Conservation (phyloP, 2,113 vertebrate genomes). For the Electrona antarctica region DNA sequence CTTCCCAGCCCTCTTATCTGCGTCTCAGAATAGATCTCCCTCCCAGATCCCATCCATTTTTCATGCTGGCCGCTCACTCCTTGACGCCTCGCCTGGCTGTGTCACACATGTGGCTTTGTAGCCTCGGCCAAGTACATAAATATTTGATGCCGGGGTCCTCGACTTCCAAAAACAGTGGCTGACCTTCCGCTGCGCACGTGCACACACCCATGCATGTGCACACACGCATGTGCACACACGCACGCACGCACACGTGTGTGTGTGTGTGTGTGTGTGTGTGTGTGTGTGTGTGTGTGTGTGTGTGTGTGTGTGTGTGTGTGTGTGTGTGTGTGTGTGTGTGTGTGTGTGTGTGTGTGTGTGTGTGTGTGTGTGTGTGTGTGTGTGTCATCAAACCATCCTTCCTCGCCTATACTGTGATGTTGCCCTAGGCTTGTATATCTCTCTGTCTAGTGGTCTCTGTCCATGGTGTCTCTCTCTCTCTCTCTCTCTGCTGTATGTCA, state of each 20-base stretch:
- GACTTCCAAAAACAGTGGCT: conserved; percentile 28
- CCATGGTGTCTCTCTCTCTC: neutral
- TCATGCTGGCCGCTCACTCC: conserved; percentile 40
- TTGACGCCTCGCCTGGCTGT: conserved; percentile 25
- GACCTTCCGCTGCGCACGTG: neutral
- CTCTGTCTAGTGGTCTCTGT: conserved; percentile 2
- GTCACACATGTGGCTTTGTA: conserved; percentile 35
- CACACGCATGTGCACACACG: neutral
- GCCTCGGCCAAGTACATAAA: conserved; percentile 31
- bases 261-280: conserved; percentile 1
- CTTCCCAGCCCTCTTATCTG: conserved; percentile 43
- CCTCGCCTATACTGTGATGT: neutral
- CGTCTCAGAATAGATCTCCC: conserved; percentile 50
- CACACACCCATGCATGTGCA: conserved; percentile 13
- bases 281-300: neutral
- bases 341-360: conserved; percentile 19
- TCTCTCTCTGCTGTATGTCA: neutral
- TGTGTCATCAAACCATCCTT: neutral
- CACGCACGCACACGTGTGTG: neutral
- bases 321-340: conserved; percentile 5
- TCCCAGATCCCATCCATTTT: conserved; percentile 60
- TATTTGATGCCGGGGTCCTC: conserved; percentile 50
- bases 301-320: neutral
- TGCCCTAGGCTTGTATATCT: neutral
- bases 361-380: conserved; percentile 14